Base-by-base conservation (phyloP, 1,140 invertebrate species). In the Conopomorpha cramerella region DNA sequence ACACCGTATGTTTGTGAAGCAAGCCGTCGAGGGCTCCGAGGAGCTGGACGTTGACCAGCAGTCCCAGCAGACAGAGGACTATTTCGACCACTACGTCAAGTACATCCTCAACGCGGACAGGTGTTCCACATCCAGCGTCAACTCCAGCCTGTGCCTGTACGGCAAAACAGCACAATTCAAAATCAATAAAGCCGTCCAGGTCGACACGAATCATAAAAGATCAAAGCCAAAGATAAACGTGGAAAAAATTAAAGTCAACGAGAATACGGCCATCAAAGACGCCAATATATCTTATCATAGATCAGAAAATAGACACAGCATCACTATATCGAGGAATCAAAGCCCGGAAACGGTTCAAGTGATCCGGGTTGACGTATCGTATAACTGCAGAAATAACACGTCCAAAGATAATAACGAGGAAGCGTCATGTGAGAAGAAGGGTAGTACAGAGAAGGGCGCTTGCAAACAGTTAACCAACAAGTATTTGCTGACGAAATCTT, bases 301-400 rank as follows among this genome's bases (percentile, higher is more conserved):
- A 26, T 45, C 47, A 30, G 70, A 67, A n/a, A 66, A 66, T 43
- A 51, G 70, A 34, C 77, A 77, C 50, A 72, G 70, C 43, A 46
- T 78, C 0, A 78, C 73, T 2, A 63, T 77, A 41, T 76, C 76
- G 2, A 61, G 66, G 23, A 45, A 55, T 8, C 70, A 65, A 26
- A 77, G 68, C 38, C 76, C 76, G 1, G 73, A 74, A 30, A 78
- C 71, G 1, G 52, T 76, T 3, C 73, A 78, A 53, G 55, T 78
- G 2, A 78, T 78, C 18, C 57, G 76, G 51, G 68, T 78, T 0
- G 73, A 77, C 40, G 73, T 78, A 13, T 56, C 72, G 14, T 70
- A 63, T 38, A 67, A 70, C 40, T 54, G 65, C 36, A 56, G 49
- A 15, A 37, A 37, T 17, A 4, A 4, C 4, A 10, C 4, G 10